phyloP scores from a whole-genome alignment of 2,888 invertebrate genomes.

The Nowickia ferox region DNA sequence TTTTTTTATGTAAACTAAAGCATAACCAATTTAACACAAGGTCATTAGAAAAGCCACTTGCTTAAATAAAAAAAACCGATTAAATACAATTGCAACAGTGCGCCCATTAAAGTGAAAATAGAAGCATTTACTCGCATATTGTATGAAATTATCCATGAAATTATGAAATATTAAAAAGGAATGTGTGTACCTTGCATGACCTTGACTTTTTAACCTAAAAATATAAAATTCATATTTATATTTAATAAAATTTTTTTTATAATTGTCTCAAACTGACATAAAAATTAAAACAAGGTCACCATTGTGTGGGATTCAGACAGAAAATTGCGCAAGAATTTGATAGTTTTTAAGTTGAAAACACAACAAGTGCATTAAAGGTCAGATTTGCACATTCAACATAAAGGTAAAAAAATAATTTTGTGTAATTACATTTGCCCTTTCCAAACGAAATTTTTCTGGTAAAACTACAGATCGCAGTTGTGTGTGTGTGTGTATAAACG shows the following conservation, averaged over 20 bases:
- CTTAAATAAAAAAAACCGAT: background rate
- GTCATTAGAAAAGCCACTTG: constrained; percentile 28
- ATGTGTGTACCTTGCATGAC: constrained; percentile 8
- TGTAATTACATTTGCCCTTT: constrained; percentile 44
- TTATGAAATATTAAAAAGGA: constrained; percentile 34
- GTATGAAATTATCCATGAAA: too few relatives aligned
- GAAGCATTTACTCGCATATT: constrained; percentile 11
- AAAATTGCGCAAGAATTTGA: constrained; percentile 16
- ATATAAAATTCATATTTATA: constrained; percentile 57
- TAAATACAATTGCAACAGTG: background rate
- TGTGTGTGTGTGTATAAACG: background rate
- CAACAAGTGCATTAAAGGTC: constrained; percentile 52
- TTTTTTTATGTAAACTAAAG: background rate
- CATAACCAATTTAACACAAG: constrained; percentile 11
- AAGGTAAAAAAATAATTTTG: constrained; percentile 4
- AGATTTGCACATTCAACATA: constrained; percentile 14
- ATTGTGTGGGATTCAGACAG: constrained; percentile 18
- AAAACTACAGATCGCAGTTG: background rate
- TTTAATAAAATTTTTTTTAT: constrained; percentile 8
- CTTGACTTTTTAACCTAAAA: constrained; percentile 60
- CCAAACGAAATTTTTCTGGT: constrained; percentile 43
- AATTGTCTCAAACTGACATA: constrained; percentile 15
- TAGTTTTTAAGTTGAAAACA: constrained; percentile 27
- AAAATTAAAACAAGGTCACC: constrained; percentile 60
- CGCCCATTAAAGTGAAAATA: constrained; percentile 6